Evolutionary conservation across 1,140 invertebrate genomes (phyloP).

Genomic region (Drosophila malerkotliana): DNA sequence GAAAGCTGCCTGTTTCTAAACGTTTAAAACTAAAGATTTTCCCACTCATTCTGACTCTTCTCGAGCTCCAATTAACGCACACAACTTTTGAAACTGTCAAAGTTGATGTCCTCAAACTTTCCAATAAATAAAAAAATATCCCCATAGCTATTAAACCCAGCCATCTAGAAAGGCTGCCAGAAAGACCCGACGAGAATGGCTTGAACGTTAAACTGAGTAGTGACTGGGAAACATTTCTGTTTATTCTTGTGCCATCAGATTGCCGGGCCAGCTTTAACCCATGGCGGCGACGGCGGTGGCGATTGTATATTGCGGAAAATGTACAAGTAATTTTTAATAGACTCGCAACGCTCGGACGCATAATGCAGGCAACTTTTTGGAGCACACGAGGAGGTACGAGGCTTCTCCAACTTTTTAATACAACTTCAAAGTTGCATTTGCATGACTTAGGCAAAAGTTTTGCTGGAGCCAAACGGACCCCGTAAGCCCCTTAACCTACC

Average conservation of each 20-base stretch:
- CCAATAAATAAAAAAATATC: background rate
- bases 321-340: slow-evolving; percentile 72
- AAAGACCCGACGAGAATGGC: slow-evolving; percentile 21
- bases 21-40: background rate
- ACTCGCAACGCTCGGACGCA: slow-evolving; percentile 65
- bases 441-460: slow-evolving; percentile 68
- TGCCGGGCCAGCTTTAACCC: slow-evolving; percentile 34
- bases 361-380: slow-evolving; percentile 58
- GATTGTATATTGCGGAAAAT: slow-evolving; percentile 39
- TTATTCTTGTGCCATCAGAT: slow-evolving; percentile 30
- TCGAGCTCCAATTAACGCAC: slow-evolving; percentile 2
- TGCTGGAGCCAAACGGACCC: slow-evolving; percentile 35
- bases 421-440: slow-evolving; percentile 76
- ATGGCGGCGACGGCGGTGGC: slow-evolving; percentile 20
- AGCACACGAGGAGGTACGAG: slow-evolving; percentile 30
- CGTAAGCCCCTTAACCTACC: background rate
- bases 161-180: slow-evolving; percentile 3
- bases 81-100: slow-evolving; percentile 3
- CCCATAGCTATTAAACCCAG: slow-evolving; percentile 26
- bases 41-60: too few species aligned
- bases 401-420: slow-evolving; percentile 59
- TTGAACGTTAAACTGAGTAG: slow-evolving; percentile 13
- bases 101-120: slow-evolving; percentile 4
- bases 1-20: background rate
- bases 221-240: slow-evolving; percentile 33